Conservation (phyloP, 2,888 invertebrate species). For the Eledona agricola region DNA sequence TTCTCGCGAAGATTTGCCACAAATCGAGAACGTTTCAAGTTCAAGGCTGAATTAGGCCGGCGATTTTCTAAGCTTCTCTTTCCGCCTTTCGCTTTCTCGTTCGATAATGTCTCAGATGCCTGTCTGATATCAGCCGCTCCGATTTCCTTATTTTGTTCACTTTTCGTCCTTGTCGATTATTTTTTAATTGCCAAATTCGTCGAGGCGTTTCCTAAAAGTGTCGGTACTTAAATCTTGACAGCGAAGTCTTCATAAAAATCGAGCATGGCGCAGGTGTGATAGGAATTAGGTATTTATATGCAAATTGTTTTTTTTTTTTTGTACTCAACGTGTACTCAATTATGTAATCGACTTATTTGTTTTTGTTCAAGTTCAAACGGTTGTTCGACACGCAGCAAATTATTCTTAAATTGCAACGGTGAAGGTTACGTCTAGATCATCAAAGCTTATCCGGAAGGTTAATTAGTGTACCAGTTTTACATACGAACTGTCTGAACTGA, state of each 20-base stretch:
- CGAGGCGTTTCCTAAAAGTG: conserved; percentile 2
- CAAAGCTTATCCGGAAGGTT: conserved; percentile 1
- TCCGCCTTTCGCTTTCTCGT: conserved; percentile 40
- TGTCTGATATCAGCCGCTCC: conserved; percentile 14
- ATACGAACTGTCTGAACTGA: conserved; percentile 1
- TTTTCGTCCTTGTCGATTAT: conserved; percentile 12
- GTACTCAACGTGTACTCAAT: conserved; percentile 5
- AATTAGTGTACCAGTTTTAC: not conserved
- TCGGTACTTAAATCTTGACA: conserved; percentile 10
- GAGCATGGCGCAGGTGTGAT: no score
- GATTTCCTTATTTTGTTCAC: conserved; percentile 5
- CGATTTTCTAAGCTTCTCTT: conserved; percentile 28
- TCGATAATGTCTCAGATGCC: conserved; percentile 16
- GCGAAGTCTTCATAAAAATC: no score
- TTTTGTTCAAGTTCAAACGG: conserved; percentile 22
- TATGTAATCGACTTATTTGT: conserved; percentile 17
- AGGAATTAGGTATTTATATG: conserved; percentile 9
- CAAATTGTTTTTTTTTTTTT: conserved; percentile 8
- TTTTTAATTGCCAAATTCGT: conserved; percentile 6
- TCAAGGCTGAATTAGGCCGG: conserved; percentile 33
- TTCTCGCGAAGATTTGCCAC: no score
- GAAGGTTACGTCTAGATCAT: conserved; percentile 11
- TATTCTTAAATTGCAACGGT: conserved; percentile 10
- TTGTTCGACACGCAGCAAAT: conserved; percentile 16
- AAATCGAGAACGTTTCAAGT: no score